These are phyloP conservation scores for Melanogrammus aeglefinus DNA, from an alignment of 2,797 vertebrate species.

Conservation along the genomic window DNA sequence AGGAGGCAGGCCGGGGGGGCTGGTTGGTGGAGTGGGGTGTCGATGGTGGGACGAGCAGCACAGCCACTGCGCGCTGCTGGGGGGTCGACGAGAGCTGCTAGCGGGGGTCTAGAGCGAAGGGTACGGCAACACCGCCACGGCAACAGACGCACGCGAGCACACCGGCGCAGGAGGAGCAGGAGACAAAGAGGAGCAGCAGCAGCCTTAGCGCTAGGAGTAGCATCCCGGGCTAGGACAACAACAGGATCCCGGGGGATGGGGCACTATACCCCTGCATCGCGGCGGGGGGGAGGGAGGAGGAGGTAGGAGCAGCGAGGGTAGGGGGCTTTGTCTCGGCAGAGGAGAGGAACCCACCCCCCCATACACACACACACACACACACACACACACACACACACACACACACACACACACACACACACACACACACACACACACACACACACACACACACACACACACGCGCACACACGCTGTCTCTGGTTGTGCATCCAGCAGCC, in stretches of 20 bases:
- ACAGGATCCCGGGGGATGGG: slow-evolving; percentile 75
- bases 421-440: slow-evolving; percentile 1
- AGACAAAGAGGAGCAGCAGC: slow-evolving; percentile 69
- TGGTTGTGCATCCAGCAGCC: slow-evolving; percentile 31
- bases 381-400: slow-evolving; percentile 18
- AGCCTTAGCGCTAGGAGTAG: neutral
- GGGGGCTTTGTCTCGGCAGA: slow-evolving; percentile 69
- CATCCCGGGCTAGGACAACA: slow-evolving; percentile 67
- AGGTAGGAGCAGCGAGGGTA: slow-evolving; percentile 66
- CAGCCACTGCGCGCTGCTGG: slow-evolving; percentile 44
- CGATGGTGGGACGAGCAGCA: slow-evolving; percentile 66
- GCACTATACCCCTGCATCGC: slow-evolving; percentile 78
- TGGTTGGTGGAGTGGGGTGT: slow-evolving; percentile 70
- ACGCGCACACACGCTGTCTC: slow-evolving; percentile 5
- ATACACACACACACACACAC: slow-evolving; percentile 15
- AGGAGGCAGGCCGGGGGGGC: slow-evolving; percentile 69
- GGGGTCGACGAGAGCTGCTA: slow-evolving; percentile 55
- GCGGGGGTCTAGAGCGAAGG: slow-evolving; percentile 49
- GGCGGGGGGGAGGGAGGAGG: slow-evolving; percentile 73
- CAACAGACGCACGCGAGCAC: slow-evolving; percentile 44
- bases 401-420: slow-evolving; percentile 15
- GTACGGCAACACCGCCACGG: slow-evolving; percentile 40
- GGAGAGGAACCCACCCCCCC: slow-evolving; percentile 22
- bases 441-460: neutral
- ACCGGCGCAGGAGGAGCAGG: slow-evolving; percentile 35